Percentiles rank a stretch among this genome's conserved stretches.
Evolutionary conservation across 2,113 vertebrate genomes (phyloP).

Genomic region (Vulpes ferrilata): DNA sequence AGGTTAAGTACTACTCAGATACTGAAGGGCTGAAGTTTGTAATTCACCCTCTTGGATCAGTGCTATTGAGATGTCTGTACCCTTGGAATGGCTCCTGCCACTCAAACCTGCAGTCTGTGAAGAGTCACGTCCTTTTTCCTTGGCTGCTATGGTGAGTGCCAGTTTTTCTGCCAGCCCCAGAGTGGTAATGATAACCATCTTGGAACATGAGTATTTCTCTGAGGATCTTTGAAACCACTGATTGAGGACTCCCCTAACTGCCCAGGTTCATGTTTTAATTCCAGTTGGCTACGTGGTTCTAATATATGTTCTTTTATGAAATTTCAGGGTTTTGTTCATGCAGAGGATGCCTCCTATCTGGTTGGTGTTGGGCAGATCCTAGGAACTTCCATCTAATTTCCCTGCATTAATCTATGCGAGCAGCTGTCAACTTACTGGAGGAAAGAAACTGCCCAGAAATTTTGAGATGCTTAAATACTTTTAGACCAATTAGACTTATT

Average conservation of each 20-base stretch:
- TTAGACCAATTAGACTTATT: not conserved
- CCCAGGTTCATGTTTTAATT: not conserved
- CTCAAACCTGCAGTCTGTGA: not conserved
- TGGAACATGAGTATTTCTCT: conserved; percentile 28
- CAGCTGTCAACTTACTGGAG: not conserved
- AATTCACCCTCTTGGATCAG: not conserved
- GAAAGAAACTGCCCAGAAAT: not conserved
- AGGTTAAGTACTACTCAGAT: not conserved
- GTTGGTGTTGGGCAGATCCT: not conserved
- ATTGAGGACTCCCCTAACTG: not conserved
- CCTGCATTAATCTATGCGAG: not conserved
- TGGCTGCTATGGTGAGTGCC: not conserved
- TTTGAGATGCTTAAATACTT: not conserved
- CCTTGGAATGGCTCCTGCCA: not conserved
- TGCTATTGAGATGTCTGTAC: not conserved
- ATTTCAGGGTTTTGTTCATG: conserved; percentile 56
- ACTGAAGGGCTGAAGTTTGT: not conserved
- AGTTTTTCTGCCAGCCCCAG: not conserved
- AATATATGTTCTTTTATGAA: not conserved
- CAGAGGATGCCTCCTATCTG: not conserved
- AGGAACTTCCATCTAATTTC: not conserved
- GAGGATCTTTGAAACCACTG: conserved; percentile 31
- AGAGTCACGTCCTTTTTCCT: not conserved
- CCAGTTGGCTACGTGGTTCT: not conserved
- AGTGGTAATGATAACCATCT: conserved; percentile 20